A percentile compares a stretch with the other conserved stretches of the same genome.
Evolutionary conservation across 1,140 invertebrate species (phyloP).

Genomic region (Samia ricini): DNA sequence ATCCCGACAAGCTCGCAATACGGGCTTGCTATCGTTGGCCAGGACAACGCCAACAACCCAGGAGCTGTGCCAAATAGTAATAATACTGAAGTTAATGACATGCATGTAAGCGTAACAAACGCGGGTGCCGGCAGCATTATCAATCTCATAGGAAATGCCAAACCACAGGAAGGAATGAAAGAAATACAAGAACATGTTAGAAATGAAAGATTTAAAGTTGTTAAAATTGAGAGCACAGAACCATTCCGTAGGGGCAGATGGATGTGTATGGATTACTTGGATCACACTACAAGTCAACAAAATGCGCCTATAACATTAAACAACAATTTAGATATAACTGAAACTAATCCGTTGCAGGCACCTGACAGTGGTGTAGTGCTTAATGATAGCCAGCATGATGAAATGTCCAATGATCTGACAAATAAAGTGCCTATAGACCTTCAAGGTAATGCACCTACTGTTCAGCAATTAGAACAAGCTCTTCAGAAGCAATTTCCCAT

Average conservation of each 20-base stretch:
- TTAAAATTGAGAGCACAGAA: slow-evolving; percentile 97
- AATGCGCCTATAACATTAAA: slow-evolving; percentile 70
- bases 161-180: slow-evolving; percentile 82
- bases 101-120: slow-evolving; percentile 81
- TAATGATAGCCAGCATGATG: slow-evolving; percentile 74
- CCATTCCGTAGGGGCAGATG: slow-evolving; percentile 95
- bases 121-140: slow-evolving; percentile 80
- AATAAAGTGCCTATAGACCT: slow-evolving; percentile 66
- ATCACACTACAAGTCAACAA: slow-evolving; percentile 85
- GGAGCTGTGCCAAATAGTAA: slow-evolving; percentile 75
- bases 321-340: slow-evolving; percentile 69
- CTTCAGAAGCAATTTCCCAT: slow-evolving; percentile 73
- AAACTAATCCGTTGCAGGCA: slow-evolving; percentile 58
- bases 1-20: slow-evolving; percentile 91
- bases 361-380: slow-evolving; percentile 74
- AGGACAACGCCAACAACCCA: slow-evolving; percentile 65
- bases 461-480: slow-evolving; percentile 69
- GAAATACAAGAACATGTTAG: slow-evolving; percentile 85
- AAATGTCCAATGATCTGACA: slow-evolving; percentile 64
- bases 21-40: slow-evolving; percentile 87
- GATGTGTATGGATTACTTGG: slow-evolving; percentile 97
- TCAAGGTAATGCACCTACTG: slow-evolving; percentile 63
- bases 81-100: slow-evolving; percentile 76
- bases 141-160: slow-evolving; percentile 80
- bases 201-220: slow-evolving; percentile 95